Percentiles rank a stretch among this genome's conserved stretches.
phyloP scores from a whole-genome alignment of 2,797 vertebrate species.

The Philypnodon macrostomus region DNA sequence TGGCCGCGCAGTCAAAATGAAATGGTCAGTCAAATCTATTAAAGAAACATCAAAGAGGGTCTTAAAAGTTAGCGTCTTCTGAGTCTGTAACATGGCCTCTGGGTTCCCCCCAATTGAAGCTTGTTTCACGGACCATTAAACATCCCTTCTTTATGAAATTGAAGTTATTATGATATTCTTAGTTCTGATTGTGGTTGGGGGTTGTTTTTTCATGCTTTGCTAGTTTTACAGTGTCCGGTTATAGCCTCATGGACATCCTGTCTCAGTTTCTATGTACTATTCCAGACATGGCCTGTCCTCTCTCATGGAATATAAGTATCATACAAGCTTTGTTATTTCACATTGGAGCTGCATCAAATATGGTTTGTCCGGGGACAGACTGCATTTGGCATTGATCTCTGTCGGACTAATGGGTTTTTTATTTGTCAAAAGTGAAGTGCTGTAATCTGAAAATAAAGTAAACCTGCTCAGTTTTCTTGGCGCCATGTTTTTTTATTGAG shows the following conservation, averaged over 20 bases:
- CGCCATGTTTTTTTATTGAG: slow-evolving; percentile 34
- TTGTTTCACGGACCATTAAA: slow-evolving; percentile 61
- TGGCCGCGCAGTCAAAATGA: slow-evolving; percentile 21
- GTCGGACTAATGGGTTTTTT: slow-evolving; percentile 46
- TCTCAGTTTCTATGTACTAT: slow-evolving; percentile 44
- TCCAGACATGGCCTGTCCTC: slow-evolving; percentile 44
- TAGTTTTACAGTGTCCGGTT: slow-evolving; percentile 55
- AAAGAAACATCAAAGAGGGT: slow-evolving; percentile 49
- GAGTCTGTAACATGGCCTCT: slow-evolving; percentile 29
- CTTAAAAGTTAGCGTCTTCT: slow-evolving; percentile 27
- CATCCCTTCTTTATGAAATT: slow-evolving; percentile 49
- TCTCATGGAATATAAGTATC: slow-evolving; percentile 42
- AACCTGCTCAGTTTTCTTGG: slow-evolving; percentile 48
- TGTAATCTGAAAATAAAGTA: slow-evolving; percentile 69
- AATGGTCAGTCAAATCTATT: slow-evolving; percentile 42
- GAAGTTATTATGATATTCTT: slow-evolving; percentile 54
- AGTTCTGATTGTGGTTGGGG: slow-evolving; percentile 45
- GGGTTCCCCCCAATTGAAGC: slow-evolving; percentile 49
- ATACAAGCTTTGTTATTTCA: slow-evolving; percentile 36
- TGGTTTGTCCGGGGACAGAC: slow-evolving; percentile 33
- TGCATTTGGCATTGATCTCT: slow-evolving; percentile 41
- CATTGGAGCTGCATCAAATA: slow-evolving; percentile 47
- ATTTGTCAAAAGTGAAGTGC: slow-evolving; percentile 64
- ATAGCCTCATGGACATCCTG: slow-evolving; percentile 25
- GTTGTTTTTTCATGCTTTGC: slow-evolving; percentile 50